Conservation (phyloP, 2,797 vertebrate species). For the Rhinoraja longicauda region DNA sequence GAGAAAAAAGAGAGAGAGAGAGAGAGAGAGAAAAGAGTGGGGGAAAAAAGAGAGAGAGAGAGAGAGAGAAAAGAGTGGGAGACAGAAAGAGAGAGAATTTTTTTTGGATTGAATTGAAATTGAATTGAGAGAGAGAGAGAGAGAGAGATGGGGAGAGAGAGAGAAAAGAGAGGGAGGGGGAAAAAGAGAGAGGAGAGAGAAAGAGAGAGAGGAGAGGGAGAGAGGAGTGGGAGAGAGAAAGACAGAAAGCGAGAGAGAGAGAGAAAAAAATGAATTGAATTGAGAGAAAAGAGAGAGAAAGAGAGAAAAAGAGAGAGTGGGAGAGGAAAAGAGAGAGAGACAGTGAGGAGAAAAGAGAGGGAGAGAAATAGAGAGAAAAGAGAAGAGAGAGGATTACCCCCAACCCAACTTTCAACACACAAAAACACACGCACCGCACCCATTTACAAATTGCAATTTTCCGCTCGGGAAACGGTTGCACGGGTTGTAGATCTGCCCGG, state of each 20-base stretch:
- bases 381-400: too few relatives aligned
- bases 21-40: background rate
- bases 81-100: background rate
- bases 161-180: too few relatives aligned
- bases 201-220: background rate
- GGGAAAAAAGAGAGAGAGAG: background rate
- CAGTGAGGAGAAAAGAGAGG: too few relatives aligned
- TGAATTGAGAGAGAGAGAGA: background rate
- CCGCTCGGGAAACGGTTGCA: background rate
- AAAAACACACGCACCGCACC: background rate
- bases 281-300: background rate
- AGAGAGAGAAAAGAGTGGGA: background rate
- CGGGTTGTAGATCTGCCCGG: background rate
- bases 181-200: background rate
- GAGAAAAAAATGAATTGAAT: too few relatives aligned
- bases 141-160: background rate
- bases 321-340: background rate
- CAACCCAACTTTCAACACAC: too few relatives aligned
- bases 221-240: too few relatives aligned
- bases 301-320: background rate
- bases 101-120: too few relatives aligned
- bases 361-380: background rate
- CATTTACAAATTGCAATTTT: background rate
- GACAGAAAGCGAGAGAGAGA: background rate
- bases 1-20: background rate